Evolutionary conservation across 2,113 vertebrate species (phyloP).

Genomic region (Donacobius atricapilla): DNA sequence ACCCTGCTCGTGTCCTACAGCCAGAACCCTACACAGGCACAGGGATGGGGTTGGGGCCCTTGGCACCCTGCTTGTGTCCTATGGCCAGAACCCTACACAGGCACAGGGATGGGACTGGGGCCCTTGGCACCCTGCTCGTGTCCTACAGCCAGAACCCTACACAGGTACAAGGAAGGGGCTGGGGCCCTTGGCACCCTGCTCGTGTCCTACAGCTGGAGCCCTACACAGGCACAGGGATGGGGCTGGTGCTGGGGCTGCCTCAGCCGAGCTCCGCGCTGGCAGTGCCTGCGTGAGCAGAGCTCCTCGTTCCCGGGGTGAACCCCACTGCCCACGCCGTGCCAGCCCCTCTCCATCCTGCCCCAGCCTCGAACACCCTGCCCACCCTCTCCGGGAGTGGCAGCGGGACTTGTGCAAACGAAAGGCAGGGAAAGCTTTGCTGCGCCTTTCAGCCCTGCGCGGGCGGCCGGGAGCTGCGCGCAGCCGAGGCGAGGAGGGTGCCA

Average conservation of each 20-base stretch:
- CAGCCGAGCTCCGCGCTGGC: accelerated
- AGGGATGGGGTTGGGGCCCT: too few relatives aligned
- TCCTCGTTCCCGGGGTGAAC: accelerated
- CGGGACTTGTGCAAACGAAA: accelerated
- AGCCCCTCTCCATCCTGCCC: background rate
- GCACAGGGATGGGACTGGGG: too few relatives aligned
- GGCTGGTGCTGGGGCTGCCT: accelerated
- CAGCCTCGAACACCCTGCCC: background rate
- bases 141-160: too few relatives aligned
- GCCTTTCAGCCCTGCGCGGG: background rate
- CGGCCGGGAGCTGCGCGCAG: background rate
- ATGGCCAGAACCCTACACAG: background rate
- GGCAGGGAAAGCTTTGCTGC: background rate
- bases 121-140: too few relatives aligned
- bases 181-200: too few relatives aligned
- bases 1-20: too few relatives aligned
- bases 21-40: too few relatives aligned
- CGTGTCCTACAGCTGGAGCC: accelerated
- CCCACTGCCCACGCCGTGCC: accelerated
- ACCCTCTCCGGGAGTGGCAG: background rate
- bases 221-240: background rate
- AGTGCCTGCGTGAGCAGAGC: accelerated
- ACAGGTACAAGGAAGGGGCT: too few relatives aligned
- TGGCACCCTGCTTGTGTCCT: too few relatives aligned
- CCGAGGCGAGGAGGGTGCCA: background rate